Conservation (phyloP, 2,797 vertebrate genomes). For the Rallus crepitans region DNA sequence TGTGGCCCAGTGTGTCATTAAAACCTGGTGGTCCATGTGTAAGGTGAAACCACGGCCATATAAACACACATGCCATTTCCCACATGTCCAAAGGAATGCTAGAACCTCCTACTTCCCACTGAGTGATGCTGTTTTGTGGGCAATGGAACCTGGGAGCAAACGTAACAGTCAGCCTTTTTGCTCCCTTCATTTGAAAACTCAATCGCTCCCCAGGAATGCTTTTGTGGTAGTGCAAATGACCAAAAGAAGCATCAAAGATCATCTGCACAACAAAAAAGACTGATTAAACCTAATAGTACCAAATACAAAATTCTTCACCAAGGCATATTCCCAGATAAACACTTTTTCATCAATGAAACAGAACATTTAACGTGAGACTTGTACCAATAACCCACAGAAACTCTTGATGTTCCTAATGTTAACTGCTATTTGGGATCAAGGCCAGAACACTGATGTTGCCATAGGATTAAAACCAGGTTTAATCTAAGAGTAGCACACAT, state of each 20-base stretch:
- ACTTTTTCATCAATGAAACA: not conserved
- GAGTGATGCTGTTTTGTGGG: slow-evolving; percentile 63
- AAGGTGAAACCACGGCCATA: slow-evolving; percentile 76
- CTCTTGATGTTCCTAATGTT: not conserved
- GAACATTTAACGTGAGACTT: not conserved
- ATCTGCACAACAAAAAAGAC: slow-evolving; percentile 10
- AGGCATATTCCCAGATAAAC: not conserved
- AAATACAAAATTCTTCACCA: not conserved
- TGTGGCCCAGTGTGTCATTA: slow-evolving; percentile 73
- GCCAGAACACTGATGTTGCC: not conserved
- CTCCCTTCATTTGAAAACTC: slow-evolving; percentile 6
- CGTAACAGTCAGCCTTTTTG: slow-evolving; percentile 35
- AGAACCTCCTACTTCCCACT: slow-evolving; percentile 53
- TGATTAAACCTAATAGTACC: not conserved
- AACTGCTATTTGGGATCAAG: not conserved
- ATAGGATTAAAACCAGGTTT: not conserved
- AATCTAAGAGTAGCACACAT: not conserved
- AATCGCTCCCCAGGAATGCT: not conserved
- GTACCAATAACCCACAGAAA: not conserved
- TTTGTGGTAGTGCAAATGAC: not conserved
- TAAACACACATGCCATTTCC: slow-evolving; percentile 74
- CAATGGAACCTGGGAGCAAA: slow-evolving; percentile 44
- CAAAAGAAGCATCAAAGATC: slow-evolving; percentile 22
- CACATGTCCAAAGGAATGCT: slow-evolving; percentile 71
- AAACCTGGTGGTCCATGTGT: slow-evolving; percentile 74